Percentiles rank a stretch among this genome's conserved stretches.
Evolutionary conservation across 2,797 vertebrate species (phyloP).

Genomic region (Apogon hyalosoma): DNA sequence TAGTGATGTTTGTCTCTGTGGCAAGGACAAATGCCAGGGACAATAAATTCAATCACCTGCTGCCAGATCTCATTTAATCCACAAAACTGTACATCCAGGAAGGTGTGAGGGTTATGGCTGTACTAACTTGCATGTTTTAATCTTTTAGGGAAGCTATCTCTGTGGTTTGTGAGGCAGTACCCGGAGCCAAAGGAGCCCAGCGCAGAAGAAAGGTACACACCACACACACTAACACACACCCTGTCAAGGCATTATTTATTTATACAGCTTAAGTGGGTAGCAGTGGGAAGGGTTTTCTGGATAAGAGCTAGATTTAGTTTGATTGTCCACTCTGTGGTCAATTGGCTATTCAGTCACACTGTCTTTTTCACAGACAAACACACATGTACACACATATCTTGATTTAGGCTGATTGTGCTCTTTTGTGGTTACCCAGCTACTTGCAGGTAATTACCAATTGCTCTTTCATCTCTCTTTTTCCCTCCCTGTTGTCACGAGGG

Average conservation of each 20-base stretch:
- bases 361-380: constrained; percentile 13
- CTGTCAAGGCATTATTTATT: constrained; percentile 78
- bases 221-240: constrained; percentile 64
- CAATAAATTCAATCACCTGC: constrained; percentile 51
- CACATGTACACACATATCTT: constrained; percentile 33
- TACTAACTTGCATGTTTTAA: constrained; percentile 37
- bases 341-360: constrained; percentile 55
- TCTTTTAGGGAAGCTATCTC: constrained; percentile 94
- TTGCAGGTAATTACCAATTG: constrained; percentile 74
- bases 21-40: constrained; percentile 47
- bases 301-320: constrained; percentile 77
- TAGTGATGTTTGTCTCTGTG: constrained; percentile 65
- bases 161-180: constrained; percentile 96
- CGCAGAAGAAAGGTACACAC: constrained; percentile 93
- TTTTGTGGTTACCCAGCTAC: constrained; percentile 64
- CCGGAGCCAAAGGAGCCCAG: constrained; percentile 93
- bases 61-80: constrained; percentile 54
- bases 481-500: constrained; percentile 57
- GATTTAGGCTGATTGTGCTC: constrained; percentile 67
- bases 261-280: constrained; percentile 76
- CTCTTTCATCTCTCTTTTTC: constrained; percentile 58
- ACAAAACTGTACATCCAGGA: constrained; percentile 42
- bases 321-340: constrained; percentile 79
- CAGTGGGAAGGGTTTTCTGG: constrained; percentile 66
- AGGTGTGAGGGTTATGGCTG: constrained; percentile 40